A percentile compares a stretch with the other conserved stretches of the same genome.
phyloP scores from a whole-genome alignment of 2,113 vertebrate genomes.

The Chionomys nivalis region DNA sequence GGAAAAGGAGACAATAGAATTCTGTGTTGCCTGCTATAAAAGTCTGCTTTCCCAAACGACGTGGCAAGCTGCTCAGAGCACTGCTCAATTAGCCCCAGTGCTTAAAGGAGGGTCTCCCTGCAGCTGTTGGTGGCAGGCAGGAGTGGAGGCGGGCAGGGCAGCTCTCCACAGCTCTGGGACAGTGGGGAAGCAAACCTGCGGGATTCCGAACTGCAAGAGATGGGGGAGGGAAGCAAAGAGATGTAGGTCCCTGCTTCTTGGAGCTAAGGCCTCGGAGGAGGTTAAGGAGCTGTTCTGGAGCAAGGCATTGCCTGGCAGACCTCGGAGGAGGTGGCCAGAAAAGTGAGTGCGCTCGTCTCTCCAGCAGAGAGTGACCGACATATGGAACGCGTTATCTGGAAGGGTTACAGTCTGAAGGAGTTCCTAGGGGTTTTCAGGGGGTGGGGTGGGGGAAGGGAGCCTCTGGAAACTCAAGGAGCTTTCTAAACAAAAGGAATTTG shows the following conservation, averaged over 20 bases:
- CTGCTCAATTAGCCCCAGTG: conserved; percentile 72
- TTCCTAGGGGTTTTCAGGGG: conserved; percentile 74
- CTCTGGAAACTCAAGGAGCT: conserved; percentile 75
- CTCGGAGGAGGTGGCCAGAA: conserved; percentile 54
- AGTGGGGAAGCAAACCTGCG: background rate
- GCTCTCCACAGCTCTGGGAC: background rate
- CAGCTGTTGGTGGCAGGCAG: conserved; percentile 62
- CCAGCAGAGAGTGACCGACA: conserved; percentile 75
- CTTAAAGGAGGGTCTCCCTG: conserved; percentile 71
- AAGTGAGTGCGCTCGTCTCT: conserved; percentile 62
- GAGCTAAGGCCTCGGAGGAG: background rate
- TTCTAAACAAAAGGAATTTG: conserved; percentile 83
- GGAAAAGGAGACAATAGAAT: conserved; percentile 74
- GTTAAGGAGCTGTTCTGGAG: background rate
- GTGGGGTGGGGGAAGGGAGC: conserved; percentile 68
- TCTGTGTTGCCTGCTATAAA: conserved; percentile 78
- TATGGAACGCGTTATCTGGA: conserved; percentile 85
- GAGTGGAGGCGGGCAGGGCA: background rate
- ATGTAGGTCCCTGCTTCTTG: background rate
- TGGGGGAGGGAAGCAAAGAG: background rate
- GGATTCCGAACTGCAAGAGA: background rate
- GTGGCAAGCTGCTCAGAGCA: conserved; percentile 68
- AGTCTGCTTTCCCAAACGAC: conserved; percentile 67
- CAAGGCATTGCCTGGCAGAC: background rate
- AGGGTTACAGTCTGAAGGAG: conserved; percentile 78